These are phyloP conservation scores for Halocynthia roretzi DNA, from an alignment of 23 tunicate species.

Conservation along the genomic window DNA sequence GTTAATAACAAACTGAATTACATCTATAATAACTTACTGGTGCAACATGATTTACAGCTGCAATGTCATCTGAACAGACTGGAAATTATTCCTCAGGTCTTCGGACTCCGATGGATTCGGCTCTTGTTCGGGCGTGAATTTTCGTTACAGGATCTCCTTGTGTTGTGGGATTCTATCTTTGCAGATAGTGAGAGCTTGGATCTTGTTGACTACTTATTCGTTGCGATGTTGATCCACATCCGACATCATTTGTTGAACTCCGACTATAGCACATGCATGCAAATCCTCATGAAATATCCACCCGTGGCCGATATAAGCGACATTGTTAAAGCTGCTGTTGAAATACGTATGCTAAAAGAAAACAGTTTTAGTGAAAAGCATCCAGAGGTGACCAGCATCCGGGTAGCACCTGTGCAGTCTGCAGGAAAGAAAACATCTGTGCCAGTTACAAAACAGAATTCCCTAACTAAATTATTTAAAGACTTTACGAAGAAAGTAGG, in stretches of 20 bases:
- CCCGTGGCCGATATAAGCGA: conserved; percentile 76
- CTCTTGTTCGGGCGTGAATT: conserved; percentile 96
- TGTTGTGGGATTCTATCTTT: conserved; percentile 93
- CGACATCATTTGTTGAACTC: conserved; percentile 43
- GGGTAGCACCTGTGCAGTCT: background rate
- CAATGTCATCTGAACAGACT: conserved; percentile 61
- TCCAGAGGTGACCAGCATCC: background rate
- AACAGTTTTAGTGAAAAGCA: conserved; percentile 1
- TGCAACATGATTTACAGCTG: conserved; percentile 51
- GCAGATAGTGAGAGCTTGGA: conserved; percentile 68
- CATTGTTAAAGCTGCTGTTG: conserved; percentile 50
- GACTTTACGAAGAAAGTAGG: conserved; percentile 9
- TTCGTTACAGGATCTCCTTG: conserved; percentile 83
- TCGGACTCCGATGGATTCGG: conserved; percentile 95
- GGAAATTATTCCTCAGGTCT: conserved; percentile 96
- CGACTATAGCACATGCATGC: conserved; percentile 72
- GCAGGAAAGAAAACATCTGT: too few relatives aligned
- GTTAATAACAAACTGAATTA: conserved; percentile 71
- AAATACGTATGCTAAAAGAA: conserved; percentile 46
- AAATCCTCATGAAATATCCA: conserved; percentile 73
- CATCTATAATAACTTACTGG: conserved; percentile 53
- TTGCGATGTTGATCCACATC: conserved; percentile 81
- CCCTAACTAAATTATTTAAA: background rate
- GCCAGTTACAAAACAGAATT: background rate
- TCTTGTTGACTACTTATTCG: conserved; percentile 88